Base-by-base conservation (phyloP, 2,888 invertebrate species). In the Tuberolachnus salignus region DNA sequence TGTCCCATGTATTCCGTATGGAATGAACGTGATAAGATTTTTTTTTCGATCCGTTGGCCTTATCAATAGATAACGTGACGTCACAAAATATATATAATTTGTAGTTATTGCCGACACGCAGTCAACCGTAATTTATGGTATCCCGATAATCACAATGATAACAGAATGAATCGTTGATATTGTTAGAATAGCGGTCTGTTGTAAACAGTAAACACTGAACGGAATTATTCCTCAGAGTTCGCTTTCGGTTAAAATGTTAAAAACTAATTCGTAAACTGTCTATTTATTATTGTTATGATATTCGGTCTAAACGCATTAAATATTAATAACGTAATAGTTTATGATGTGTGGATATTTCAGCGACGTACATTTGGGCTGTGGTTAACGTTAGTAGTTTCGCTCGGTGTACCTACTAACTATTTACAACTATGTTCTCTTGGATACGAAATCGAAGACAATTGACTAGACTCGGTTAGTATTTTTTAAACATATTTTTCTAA, bases 381-480 rank as follows among this genome's bases (percentile, higher is more conserved):
- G 75, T 75, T 75, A 67, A 75, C n/a, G 23, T 51, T 19, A 14
- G n/a, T 21, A 11, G 42, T 61, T n/a, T n/a, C 42, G 4, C 11
- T 8, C n/a, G 8, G 10, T 13, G 19, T 44, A 9, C 1, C 11
- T 46, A 55, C 19, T 4, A 16, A 19, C 21, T 16, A 74, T 23
- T 13, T 11, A 26, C 42, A 42, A 69, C 23, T 19, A 78, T 78
- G 78, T 78, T 78, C 23, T 49, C 67, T 69, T 78, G 78, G 78
- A 21, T 78, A 9, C 67, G 78, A 34, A 59, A 78, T 49, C 59
- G 69, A n/a, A 42, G 78, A 23, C 67, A 78, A 42, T 42, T 78
- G 51, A 78, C 78, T 19, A 78, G 78, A 59, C 78, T 78, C 11
- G 78, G 78, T 78, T 34, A 78, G 78, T 78, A 49, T 26, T 19